A percentile compares a stretch with the other conserved stretches of the same genome.
phyloP scores from a whole-genome alignment of 2,113 vertebrate genomes.

The Chlamydotis undulata region DNA sequence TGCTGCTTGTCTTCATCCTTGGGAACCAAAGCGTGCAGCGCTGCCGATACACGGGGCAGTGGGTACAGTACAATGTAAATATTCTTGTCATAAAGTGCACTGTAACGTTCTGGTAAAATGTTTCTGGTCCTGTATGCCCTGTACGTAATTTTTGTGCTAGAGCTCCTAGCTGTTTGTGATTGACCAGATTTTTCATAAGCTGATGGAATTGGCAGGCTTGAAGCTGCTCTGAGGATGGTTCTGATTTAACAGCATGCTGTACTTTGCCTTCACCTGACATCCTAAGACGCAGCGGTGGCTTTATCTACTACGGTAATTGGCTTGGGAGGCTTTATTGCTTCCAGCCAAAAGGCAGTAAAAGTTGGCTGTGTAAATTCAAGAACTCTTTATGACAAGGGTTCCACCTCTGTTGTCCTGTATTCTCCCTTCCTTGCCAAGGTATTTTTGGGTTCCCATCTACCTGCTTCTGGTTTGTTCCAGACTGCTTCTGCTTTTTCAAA shows the following conservation, averaged over 20 bases:
- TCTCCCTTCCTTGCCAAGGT: not conserved
- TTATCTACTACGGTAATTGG: not conserved
- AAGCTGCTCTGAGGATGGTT: not conserved
- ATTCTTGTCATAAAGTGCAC: not conserved
- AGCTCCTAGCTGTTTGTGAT: not conserved
- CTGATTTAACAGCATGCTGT: not conserved
- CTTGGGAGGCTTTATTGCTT: not conserved
- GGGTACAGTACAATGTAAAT: not conserved
- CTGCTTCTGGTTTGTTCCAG: constrained; percentile 56
- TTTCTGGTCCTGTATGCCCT: not conserved
- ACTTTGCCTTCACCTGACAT: not conserved
- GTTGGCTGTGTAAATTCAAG: not conserved
- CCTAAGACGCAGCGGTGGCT: not conserved
- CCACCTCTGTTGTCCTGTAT: not conserved
- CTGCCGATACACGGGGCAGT: not conserved
- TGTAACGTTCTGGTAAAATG: not conserved
- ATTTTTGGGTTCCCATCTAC: not conserved
- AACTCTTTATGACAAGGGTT: not conserved
- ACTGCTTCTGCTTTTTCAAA: constrained; percentile 77
- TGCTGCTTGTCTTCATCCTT: not conserved
- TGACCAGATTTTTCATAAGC: not conserved
- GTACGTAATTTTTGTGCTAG: fast-evolving
- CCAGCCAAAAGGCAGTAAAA: not conserved
- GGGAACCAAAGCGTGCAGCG: not conserved
- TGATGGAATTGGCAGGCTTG: not conserved